phyloP scores from a whole-genome alignment of 2,888 invertebrate genomes.

The Cephus runcator region DNA sequence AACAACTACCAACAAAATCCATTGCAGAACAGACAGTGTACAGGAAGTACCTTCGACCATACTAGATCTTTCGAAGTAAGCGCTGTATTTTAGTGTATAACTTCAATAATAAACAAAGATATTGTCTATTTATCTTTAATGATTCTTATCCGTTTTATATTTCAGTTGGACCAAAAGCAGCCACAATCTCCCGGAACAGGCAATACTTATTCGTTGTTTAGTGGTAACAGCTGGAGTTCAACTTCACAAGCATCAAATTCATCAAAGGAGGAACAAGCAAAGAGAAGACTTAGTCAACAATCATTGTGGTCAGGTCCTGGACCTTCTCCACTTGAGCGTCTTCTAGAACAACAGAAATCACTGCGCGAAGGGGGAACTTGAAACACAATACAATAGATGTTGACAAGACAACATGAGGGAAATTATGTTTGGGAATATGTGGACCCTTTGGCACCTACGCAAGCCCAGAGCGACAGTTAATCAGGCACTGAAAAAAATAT shows the following conservation, averaged over 20 bases:
- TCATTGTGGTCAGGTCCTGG: slow-evolving; percentile 83
- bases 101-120: slow-evolving; percentile 8
- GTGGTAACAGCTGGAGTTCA: slow-evolving; percentile 60
- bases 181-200: slow-evolving; percentile 53
- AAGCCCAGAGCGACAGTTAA: slow-evolving; percentile 25
- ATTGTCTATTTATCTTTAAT: background rate
- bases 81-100: background rate
- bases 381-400: slow-evolving; percentile 40
- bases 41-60: slow-evolving; percentile 48
- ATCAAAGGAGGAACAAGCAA: slow-evolving; percentile 49
- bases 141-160: background rate
- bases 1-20: slow-evolving; percentile 49
- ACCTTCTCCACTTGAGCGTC: slow-evolving; percentile 81
- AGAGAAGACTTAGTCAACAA: slow-evolving; percentile 65
- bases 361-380: slow-evolving; percentile 66
- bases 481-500: slow-evolving; percentile 24
- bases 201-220: slow-evolving; percentile 71
- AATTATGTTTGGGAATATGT: slow-evolving; percentile 34
- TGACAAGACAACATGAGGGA: slow-evolving; percentile 40
- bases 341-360: slow-evolving; percentile 84
- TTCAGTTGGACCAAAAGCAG: slow-evolving; percentile 58
- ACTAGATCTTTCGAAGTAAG: slow-evolving; percentile 48
- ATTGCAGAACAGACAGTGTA: slow-evolving; percentile 24
- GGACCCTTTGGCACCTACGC: slow-evolving; percentile 34
- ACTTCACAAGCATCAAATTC: slow-evolving; percentile 41